phyloP scores from a whole-genome alignment of 2,113 vertebrate species.

The Benthochromis sp. region DNA sequence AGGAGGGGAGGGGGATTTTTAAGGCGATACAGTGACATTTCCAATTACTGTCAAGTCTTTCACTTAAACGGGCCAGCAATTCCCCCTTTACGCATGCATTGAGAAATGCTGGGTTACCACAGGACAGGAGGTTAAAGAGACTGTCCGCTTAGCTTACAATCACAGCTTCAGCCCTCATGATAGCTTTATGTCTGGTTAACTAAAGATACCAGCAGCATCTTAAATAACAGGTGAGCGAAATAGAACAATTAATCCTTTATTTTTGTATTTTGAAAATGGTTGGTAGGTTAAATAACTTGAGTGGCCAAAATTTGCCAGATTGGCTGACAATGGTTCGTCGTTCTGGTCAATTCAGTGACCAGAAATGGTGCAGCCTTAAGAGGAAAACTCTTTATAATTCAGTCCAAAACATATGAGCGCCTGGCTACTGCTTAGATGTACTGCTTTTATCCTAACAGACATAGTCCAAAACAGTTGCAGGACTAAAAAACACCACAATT shows the following conservation, averaged over 20 bases:
- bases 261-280: background rate
- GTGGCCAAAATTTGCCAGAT: background rate
- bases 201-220: background rate
- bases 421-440: background rate
- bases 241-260: background rate
- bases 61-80: background rate
- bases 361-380: background rate
- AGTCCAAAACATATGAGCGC: background rate
- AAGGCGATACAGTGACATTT: slow-evolving; percentile 29
- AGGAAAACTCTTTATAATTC: background rate
- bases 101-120: background rate
- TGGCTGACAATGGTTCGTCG: rapidly evolving
- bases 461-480: background rate
- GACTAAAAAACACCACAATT: background rate
- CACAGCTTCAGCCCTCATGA: background rate
- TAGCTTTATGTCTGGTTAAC: background rate
- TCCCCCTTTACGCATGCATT: background rate
- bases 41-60: slow-evolving; percentile 28
- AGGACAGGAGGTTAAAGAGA: background rate
- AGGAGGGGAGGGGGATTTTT: background rate
- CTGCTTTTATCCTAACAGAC: background rate
- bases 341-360: rapidly evolving
- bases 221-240: background rate
- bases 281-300: background rate
- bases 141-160: background rate